Conservation (phyloP, 2,797 vertebrate genomes). For the Borostomias antarcticus region DNA sequence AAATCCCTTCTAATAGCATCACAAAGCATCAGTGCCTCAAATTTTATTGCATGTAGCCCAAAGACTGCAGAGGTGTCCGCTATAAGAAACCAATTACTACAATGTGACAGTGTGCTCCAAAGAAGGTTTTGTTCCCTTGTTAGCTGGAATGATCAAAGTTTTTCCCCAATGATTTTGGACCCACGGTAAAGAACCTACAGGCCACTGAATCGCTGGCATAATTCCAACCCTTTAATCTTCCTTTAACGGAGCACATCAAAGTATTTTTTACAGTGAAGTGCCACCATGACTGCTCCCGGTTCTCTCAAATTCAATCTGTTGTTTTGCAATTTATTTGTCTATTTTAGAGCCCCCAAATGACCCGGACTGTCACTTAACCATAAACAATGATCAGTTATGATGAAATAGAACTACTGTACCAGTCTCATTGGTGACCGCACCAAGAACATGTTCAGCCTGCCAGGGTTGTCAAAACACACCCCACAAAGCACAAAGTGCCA, state of each 20-base stretch:
- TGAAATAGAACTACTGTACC: conserved; percentile 4
- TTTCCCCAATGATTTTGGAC: conserved; percentile 23
- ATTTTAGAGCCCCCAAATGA: conserved; percentile 16
- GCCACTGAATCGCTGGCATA: conserved; percentile 34
- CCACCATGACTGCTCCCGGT: conserved; percentile 9
- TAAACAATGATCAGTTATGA: conserved; percentile 9
- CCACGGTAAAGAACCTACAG: conserved; percentile 29
- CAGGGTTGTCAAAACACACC: conserved; percentile 10
- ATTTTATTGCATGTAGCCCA: not conserved
- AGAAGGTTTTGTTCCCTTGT: conserved; percentile 10
- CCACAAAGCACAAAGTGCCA: not conserved
- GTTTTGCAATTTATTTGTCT: conserved; percentile 16
- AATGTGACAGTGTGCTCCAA: conserved; percentile 1
- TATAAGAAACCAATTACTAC: conserved; percentile 8
- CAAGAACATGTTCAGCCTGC: not conserved
- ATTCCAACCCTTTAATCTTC: conserved; percentile 35
- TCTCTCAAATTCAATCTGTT: conserved; percentile 5
- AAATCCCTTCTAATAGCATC: conserved; percentile 10
- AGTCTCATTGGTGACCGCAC: not conserved
- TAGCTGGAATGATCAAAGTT: conserved; percentile 34
- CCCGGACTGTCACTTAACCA: not conserved
- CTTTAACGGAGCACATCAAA: conserved; percentile 27
- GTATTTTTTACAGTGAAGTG: conserved; percentile 14
- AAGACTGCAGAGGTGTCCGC: conserved; percentile 2
- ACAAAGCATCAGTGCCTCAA: conserved; percentile 1